Conservation (phyloP, 2,888 invertebrate genomes). For the Suillia variegata region DNA sequence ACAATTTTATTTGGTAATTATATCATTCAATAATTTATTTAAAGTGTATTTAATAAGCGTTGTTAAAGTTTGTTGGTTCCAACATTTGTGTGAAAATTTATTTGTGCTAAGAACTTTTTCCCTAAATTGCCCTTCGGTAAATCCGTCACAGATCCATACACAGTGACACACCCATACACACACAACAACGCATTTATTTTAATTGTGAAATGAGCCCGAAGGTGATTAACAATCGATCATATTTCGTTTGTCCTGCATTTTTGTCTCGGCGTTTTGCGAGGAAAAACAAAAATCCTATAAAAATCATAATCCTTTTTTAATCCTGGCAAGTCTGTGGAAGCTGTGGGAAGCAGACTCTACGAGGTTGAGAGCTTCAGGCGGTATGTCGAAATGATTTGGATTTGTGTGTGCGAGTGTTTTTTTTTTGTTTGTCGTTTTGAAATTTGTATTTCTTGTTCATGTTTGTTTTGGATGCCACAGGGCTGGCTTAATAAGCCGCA, state of each 20-base stretch:
- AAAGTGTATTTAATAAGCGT: no score
- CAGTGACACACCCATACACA: neutral
- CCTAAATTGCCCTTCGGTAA: neutral
- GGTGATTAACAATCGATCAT: constrained; percentile 23
- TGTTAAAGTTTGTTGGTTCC: no score
- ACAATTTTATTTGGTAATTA: no score
- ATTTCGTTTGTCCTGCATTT: neutral
- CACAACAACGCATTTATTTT: constrained; percentile 10
- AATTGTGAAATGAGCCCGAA: constrained; percentile 42
- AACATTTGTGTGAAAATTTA: constrained; percentile 23
- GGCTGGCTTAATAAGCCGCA: neutral
- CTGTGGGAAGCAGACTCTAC: no score
- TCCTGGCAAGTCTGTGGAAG: neutral
- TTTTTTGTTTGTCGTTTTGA: neutral
- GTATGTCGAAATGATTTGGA: neutral
- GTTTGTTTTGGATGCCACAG: neutral
- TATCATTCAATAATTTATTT: no score
- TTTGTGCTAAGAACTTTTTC: constrained; percentile 32
- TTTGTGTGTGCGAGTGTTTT: neutral
- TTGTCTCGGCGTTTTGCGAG: neutral
- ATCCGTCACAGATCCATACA: neutral
- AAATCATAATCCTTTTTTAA: constrained; percentile 4
- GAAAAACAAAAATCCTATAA: neutral
- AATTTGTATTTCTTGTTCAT: neutral
- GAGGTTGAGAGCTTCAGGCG: neutral